A percentile compares a stretch with the other conserved stretches of the same genome.
Conservation (phyloP, 1,140 invertebrate genomes). For the Microplitis demolitor region DNA sequence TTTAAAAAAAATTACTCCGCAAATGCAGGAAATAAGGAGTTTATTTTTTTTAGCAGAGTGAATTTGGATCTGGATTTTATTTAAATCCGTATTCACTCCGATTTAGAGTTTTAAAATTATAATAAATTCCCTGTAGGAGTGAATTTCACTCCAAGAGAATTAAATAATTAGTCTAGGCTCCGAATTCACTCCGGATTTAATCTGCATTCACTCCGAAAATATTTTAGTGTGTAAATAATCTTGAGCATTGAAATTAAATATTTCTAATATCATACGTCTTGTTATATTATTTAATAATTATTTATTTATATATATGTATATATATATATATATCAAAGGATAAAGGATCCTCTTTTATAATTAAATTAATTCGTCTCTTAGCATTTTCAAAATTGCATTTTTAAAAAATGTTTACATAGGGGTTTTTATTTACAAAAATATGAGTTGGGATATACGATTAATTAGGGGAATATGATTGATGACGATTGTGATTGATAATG, state of each 20-base stretch:
- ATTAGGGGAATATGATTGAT: constrained; percentile 27
- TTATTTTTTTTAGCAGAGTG: too few species aligned
- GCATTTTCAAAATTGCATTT: constrained; percentile 48
- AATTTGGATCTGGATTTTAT: too few species aligned
- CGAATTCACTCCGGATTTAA: too few species aligned
- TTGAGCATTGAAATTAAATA: not conserved
- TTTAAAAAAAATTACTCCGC: too few species aligned
- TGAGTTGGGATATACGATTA: constrained; percentile 48
- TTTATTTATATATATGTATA: not conserved
- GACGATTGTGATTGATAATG: constrained; percentile 31
- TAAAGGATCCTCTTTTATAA: not conserved
- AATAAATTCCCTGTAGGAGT: too few species aligned
- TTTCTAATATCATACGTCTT: not conserved
- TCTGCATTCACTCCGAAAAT: too few species aligned
- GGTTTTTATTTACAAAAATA: constrained; percentile 61
- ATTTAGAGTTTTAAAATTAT: too few species aligned
- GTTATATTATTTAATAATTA: not conserved
- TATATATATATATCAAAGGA: not conserved
- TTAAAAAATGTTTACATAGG: constrained; percentile 63
- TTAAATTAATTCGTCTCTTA: constrained; percentile 18
- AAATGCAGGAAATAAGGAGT: too few species aligned
- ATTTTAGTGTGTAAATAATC: not conserved
- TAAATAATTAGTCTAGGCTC: too few species aligned
- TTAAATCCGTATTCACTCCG: too few species aligned
- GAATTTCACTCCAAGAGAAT: too few species aligned